Base-by-base conservation (phyloP, 2,113 vertebrate genomes). In the Peromyscus leucopus region DNA sequence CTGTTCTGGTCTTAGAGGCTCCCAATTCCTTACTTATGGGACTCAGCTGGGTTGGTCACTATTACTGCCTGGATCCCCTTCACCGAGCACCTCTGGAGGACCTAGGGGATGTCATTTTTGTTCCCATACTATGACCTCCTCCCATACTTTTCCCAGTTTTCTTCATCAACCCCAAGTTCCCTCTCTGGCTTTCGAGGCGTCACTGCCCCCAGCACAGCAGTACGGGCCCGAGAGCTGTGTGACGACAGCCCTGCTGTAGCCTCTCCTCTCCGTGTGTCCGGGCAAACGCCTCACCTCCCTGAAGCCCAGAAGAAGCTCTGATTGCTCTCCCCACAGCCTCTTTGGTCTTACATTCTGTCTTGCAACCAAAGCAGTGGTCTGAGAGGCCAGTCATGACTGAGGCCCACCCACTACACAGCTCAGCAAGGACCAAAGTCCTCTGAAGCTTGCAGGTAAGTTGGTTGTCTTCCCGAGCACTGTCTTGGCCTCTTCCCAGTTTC, bases 291-390 rank as follows among this genome's bases (percentile, higher is more conserved):
- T 31, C 0, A 7, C 75, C n/a, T 24, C 31, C 9, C 57, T 42
- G n/a, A 59, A 46, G 74, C 12, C 48, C 61, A 22, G 28, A 42
- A 17, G 21, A 46, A 51, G 65, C 19, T 95, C 39, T 6, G 26
- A 22, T 15, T 48, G n/a, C 22, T 17, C 31, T 28, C n/a, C 57
- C 9, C 5, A 61, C 3, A 8, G 5, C 63, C 24, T 24, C 21
- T 16, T 55, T 31, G 10, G 61, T 61, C 61, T 59, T 59, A 10
- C 33, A 65, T 46, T 87, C 46, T 21, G 57, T 24, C 76, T 78
- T 22, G 2, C 0, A 4, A 42, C 67, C 51, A 31, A 19, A 26
- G 39, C 2, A 16, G 21, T 5, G 1, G 10, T 69, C 83, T 59
- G 21, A 80, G 90, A 42, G 33, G 11, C 36, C 39, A n/a, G 59